These are phyloP conservation scores for Parambassis ranga DNA, from an alignment of 2,797 vertebrate genomes.

Conservation along the genomic window DNA sequence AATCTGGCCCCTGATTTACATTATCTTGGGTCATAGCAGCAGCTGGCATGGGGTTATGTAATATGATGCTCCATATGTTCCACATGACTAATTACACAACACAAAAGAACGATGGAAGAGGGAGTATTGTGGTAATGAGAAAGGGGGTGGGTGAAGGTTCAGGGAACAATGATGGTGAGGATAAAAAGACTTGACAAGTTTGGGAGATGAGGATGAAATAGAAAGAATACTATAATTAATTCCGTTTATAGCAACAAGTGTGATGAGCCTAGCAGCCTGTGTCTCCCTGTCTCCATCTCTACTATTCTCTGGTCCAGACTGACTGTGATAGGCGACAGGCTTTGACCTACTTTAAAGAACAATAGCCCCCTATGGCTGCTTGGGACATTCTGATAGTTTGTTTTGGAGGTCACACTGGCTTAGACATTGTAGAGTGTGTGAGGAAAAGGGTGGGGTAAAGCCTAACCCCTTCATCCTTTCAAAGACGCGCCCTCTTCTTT, in stretches of 20 bases:
- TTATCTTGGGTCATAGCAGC: constrained; percentile 43
- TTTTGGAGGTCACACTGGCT: constrained; percentile 70
- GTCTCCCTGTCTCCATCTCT: constrained; percentile 33
- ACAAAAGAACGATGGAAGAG: constrained; percentile 51
- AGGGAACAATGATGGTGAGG: constrained; percentile 38
- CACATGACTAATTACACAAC: constrained; percentile 66
- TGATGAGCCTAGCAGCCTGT: constrained; percentile 63
- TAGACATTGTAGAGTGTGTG: constrained; percentile 13
- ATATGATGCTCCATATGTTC: constrained; percentile 72
- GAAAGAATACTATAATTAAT: constrained; percentile 62
- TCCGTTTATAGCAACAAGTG: constrained; percentile 72
- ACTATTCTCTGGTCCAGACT: constrained; percentile 72
- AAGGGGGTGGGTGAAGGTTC: constrained; percentile 19
- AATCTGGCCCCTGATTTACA: constrained; percentile 38
- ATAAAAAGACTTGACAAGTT: constrained; percentile 28
- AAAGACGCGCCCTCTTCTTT: constrained; percentile 30
- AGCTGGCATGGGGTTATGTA: constrained; percentile 71
- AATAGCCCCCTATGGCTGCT: constrained; percentile 71
- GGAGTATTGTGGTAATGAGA: constrained; percentile 21
- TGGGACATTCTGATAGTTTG: constrained; percentile 69
- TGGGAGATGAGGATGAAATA: constrained; percentile 31
- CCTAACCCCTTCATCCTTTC: constrained; percentile 39
- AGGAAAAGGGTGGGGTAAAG: constrained; percentile 35
- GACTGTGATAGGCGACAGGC: constrained; percentile 75
- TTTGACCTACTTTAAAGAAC: constrained; percentile 82